Base-by-base conservation (phyloP, 1,140 invertebrate species). In the Panonychus citri region DNA sequence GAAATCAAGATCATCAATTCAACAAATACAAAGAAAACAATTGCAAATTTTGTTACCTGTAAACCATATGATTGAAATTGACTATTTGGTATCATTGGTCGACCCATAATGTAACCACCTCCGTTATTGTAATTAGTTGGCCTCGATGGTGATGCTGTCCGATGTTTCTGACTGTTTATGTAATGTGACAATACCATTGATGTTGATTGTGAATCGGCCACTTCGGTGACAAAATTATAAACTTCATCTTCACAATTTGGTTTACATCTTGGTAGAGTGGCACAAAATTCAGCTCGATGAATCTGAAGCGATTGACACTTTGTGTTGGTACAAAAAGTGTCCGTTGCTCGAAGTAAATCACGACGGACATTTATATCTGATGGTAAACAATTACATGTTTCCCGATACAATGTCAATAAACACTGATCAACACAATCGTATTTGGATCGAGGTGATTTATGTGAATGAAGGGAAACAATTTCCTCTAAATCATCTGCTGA, bases 401-500 rank as follows among this genome's bases (percentile, higher is more conserved):
- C 5, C n/a, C 40, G 24, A 28, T 46, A 43, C 27, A 46, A 30
- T 15, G 19, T 27, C 5, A 55, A 19, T 17, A 43, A 13, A 46
- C 54, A 55, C 8, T 10, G 8, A 28, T 55, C 42, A 43, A 55
- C 40, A 34, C 54, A 55, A 26, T 55, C 54, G 25, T 26, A 46
- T 43, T 27, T 19, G 10, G 54, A 55, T 19, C 24, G n/a, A 25
- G 21, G 17, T 12, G 21, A 24, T 30, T 26, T 27, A n/a, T n/a
- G n/a, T 12, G 21, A 27, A 8, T 52, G 30, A 34, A 12, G 30
- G 5, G 30, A 34, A 34, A 34, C 30, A 34, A 34, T 34, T 5
- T 12, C 30, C 49, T 12, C 17, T 7, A 19, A 21, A 17, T 43
- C 17, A 7, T 12, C 12, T 7, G 12, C 30, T 34, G 5, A 5